Percentiles rank a stretch among this genome's conserved stretches.
These are phyloP conservation scores for Clytia hemisphaerica DNA, from an alignment of 30 jellyfish, hydroid and myxozoan species.

Conservation along the genomic window DNA sequence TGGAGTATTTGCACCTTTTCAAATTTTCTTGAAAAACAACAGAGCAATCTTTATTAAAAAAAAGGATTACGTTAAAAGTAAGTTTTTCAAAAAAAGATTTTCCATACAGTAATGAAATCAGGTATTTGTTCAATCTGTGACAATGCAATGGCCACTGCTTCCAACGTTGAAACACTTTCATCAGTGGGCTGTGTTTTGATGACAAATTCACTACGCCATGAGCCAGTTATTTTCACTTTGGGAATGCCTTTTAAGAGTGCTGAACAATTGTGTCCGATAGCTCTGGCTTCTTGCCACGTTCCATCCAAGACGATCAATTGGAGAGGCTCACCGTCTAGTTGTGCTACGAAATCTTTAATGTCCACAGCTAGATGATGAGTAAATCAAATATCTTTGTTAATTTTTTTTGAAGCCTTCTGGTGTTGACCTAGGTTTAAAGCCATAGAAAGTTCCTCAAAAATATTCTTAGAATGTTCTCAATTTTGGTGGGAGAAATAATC, in stretches of 20 bases:
- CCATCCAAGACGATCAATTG: constrained; percentile 43
- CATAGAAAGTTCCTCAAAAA: too few species aligned
- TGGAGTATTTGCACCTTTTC: too few species aligned
- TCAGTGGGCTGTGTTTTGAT: constrained; percentile 47
- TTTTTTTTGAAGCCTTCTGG: too few species aligned
- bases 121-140: constrained; percentile 36
- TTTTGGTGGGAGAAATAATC: too few species aligned
- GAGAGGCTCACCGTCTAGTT: not conserved
- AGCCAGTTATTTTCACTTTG: constrained; percentile 34
- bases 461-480: too few species aligned
- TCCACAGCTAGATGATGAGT: constrained; percentile 14
- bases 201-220: constrained; percentile 41
- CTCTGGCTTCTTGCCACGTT: constrained; percentile 48
- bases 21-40: too few species aligned
- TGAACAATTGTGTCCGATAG: constrained; percentile 23
- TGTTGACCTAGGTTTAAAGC: too few species aligned
- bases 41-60: too few species aligned
- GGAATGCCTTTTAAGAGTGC: too few species aligned
- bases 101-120: constrained; percentile 25
- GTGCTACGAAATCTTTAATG: constrained; percentile 12
- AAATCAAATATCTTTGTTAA: too few species aligned
- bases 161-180: constrained; percentile 44
- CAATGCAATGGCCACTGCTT: constrained; percentile 50
- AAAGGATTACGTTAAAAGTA: too few species aligned
- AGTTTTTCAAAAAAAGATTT: not conserved